Percentiles rank a stretch among this genome's conserved stretches.
phyloP scores from a whole-genome alignment of 2,113 vertebrate species.

The Brachionichthys hirsutus region DNA sequence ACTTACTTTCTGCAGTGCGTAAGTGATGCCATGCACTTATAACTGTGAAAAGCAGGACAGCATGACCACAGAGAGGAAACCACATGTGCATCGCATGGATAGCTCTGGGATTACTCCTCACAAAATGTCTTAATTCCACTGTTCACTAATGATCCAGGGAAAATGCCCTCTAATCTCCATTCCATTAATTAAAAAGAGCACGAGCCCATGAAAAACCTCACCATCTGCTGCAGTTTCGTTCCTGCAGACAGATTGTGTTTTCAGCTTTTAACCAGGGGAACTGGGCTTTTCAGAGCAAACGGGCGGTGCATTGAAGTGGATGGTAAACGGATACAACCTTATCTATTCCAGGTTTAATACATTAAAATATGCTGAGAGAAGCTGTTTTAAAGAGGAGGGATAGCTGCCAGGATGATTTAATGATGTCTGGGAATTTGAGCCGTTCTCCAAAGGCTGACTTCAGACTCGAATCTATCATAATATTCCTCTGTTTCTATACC shows the following conservation, averaged over 20 bases:
- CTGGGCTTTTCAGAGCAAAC: conserved; percentile 46
- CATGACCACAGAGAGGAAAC: conserved; percentile 69
- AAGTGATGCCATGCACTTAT: conserved; percentile 76
- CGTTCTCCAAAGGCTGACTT: conserved; percentile 11
- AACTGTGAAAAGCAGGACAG: conserved; percentile 74
- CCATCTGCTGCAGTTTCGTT: conserved; percentile 78
- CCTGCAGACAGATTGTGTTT: conserved; percentile 74
- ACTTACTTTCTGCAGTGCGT: conserved; percentile 65
- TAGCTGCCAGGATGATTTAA: neutral
- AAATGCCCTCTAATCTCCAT: conserved; percentile 80
- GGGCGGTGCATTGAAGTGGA: conserved; percentile 38
- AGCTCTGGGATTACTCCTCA: conserved; percentile 77
- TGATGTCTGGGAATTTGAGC: conserved; percentile 24
- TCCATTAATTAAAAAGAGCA: conserved; percentile 83
- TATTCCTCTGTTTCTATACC: too few relatives aligned
- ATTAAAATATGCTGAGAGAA: conserved; percentile 21
- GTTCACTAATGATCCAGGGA: conserved; percentile 80
- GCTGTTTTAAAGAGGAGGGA: conserved; percentile 22
- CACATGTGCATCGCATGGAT: conserved; percentile 73
- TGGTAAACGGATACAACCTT: conserved; percentile 50
- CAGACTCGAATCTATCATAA: too few relatives aligned
- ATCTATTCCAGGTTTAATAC: conserved; percentile 23
- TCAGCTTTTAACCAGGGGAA: conserved; percentile 58
- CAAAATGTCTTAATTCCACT: conserved; percentile 82
- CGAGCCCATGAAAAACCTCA: conserved; percentile 75